Percentiles rank a stretch among this genome's conserved stretches.
These are phyloP conservation scores for Camponotus pennsylvanicus DNA, from an alignment of 1,140 invertebrate species.

Conservation along the genomic window DNA sequence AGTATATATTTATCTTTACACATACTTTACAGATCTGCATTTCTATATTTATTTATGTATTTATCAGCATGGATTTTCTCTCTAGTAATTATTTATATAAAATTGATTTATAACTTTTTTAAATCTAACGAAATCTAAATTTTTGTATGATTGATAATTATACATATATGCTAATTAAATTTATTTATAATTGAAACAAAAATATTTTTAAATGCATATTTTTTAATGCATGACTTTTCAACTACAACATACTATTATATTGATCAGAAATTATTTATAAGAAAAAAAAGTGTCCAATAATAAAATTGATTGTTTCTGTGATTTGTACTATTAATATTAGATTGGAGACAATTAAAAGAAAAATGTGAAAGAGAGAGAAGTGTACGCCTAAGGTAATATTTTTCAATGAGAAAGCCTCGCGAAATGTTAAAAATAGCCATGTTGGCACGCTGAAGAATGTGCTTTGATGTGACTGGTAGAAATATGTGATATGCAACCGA, in stretches of 20 bases:
- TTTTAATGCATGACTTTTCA: too few species aligned
- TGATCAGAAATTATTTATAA: background rate
- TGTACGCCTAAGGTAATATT: background rate
- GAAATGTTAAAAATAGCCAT: conserved; percentile 25
- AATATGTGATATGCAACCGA: conserved; percentile 51
- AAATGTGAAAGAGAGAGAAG: background rate
- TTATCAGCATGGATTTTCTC: background rate
- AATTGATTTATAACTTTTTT: background rate
- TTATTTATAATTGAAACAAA: conserved; percentile 5
- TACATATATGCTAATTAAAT: background rate
- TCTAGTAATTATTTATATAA: background rate
- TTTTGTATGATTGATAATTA: background rate
- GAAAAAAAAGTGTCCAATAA: background rate
- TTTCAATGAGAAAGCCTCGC: background rate
- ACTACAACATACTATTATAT: background rate
- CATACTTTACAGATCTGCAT: background rate
- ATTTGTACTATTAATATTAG: background rate
- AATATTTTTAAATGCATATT: background rate
- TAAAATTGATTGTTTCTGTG: background rate
- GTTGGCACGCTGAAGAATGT: conserved; percentile 11
- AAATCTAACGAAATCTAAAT: background rate
- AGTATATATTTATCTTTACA: background rate
- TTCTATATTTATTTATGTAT: background rate
- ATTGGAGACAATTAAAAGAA: background rate
- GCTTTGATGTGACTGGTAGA: conserved; percentile 49